Conservation (phyloP, 1,140 invertebrate species). For the Tetramorium alpestre region DNA sequence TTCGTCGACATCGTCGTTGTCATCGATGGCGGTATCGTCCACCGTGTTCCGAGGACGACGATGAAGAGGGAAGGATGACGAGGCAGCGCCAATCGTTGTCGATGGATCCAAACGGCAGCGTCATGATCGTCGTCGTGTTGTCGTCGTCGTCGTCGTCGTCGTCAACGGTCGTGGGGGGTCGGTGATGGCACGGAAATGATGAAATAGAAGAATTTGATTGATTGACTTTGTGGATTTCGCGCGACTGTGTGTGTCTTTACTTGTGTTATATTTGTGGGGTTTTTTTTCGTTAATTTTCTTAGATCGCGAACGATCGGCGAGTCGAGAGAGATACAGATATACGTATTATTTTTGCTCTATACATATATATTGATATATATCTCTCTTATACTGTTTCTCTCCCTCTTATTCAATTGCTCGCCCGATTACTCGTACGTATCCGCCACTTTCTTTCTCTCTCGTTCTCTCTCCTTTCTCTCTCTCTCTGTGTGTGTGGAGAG, state of each 20-base stretch:
- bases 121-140: constrained; percentile 53
- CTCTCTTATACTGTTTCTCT: background rate
- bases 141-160: constrained; percentile 16
- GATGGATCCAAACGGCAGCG: constrained; percentile 28
- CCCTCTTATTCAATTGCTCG: constrained; percentile 29
- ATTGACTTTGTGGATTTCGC: constrained; percentile 71
- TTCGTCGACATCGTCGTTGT: constrained; percentile 37
- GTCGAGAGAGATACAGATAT: constrained; percentile 17
- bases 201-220: constrained; percentile 86
- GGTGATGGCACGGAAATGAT: constrained; percentile 83
- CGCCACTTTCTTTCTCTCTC: constrained; percentile 36
- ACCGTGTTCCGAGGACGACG: constrained; percentile 33
- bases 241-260: constrained; percentile 68
- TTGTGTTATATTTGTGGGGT: constrained; percentile 58
- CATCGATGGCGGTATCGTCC: constrained; percentile 35
- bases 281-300: constrained; percentile 67
- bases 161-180: constrained; percentile 64
- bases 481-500: background rate
- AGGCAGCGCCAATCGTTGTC: constrained; percentile 29
- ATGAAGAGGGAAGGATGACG: constrained; percentile 57
- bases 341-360: constrained; percentile 60
- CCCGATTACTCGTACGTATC: constrained; percentile 35
- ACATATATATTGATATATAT: constrained; percentile 20
- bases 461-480: background rate
- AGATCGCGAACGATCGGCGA: constrained; percentile 18